phyloP scores from a whole-genome alignment of 2,113 vertebrate species.

The Anhinga anhinga region DNA sequence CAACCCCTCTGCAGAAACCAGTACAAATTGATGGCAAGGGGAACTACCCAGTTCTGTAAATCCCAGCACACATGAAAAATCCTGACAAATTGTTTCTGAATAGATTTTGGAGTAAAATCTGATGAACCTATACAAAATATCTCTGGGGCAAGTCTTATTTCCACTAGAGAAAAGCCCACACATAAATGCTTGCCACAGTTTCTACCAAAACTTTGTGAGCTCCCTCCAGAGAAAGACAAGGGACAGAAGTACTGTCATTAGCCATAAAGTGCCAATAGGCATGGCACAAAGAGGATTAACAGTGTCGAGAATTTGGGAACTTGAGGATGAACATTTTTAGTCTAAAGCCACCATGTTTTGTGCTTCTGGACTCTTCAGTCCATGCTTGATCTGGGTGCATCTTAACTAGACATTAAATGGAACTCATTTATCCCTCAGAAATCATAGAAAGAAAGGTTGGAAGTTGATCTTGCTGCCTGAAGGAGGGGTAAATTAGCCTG shows the following conservation, averaged over 20 bases:
- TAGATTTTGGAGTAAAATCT: not conserved
- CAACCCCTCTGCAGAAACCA: not conserved
- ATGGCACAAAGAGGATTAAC: not conserved
- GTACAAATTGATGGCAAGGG: not conserved
- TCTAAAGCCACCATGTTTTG: not conserved
- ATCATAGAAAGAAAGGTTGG: not conserved
- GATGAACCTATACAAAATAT: not conserved
- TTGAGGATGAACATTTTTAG: not conserved
- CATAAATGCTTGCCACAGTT: not conserved
- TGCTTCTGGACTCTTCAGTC: not conserved
- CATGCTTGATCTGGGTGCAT: not conserved
- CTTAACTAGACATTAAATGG: not conserved
- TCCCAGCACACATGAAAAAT: not conserved
- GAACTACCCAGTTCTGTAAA: not conserved
- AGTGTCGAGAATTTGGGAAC: not conserved
- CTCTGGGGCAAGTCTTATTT: not conserved
- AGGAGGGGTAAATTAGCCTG: not conserved
- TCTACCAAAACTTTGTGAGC: not conserved
- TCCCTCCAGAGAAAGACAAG: not conserved
- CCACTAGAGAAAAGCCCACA: not conserved
- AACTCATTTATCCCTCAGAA: not conserved
- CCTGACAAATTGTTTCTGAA: not conserved
- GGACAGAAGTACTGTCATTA: not conserved
- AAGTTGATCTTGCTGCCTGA: not conserved
- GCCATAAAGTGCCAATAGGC: not conserved